phyloP scores from a whole-genome alignment of 2,888 invertebrate species.

The Clusia tigrina region DNA sequence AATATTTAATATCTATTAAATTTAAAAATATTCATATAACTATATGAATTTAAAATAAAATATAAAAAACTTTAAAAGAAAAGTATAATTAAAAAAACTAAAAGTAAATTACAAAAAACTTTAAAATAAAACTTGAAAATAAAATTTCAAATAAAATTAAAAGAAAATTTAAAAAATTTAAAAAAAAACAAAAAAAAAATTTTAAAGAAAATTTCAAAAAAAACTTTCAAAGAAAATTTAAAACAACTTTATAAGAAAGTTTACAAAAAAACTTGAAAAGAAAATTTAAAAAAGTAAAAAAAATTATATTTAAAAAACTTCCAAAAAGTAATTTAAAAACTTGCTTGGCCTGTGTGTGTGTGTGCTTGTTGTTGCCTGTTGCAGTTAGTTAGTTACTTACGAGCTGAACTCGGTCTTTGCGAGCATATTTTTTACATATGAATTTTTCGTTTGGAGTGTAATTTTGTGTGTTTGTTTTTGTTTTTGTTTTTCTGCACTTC shows the following conservation, averaged over 20 bases:
- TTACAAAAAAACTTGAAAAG: neutral
- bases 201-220: neutral
- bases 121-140: too few species aligned
- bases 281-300: neutral
- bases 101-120: neutral
- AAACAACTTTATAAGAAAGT: neutral
- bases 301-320: neutral
- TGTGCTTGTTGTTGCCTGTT: neutral
- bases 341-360: conserved; percentile 12
- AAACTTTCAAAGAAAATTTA: neutral
- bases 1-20: too few species aligned
- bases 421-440: neutral
- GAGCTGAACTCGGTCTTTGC: neutral
- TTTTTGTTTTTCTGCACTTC: conserved; percentile 9
- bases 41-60: neutral
- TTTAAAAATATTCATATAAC: too few species aligned
- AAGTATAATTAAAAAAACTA: too few species aligned
- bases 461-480: neutral
- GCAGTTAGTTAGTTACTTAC: neutral
- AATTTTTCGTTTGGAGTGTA: conserved; percentile 11
- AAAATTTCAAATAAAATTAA: neutral
- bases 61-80: too few species aligned
- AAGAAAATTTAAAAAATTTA: too few species aligned
- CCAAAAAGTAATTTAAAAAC: conserved; percentile 15
- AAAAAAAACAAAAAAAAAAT: neutral